phyloP scores from a whole-genome alignment of 2,797 vertebrate genomes.

The Anguilla marmorata region DNA sequence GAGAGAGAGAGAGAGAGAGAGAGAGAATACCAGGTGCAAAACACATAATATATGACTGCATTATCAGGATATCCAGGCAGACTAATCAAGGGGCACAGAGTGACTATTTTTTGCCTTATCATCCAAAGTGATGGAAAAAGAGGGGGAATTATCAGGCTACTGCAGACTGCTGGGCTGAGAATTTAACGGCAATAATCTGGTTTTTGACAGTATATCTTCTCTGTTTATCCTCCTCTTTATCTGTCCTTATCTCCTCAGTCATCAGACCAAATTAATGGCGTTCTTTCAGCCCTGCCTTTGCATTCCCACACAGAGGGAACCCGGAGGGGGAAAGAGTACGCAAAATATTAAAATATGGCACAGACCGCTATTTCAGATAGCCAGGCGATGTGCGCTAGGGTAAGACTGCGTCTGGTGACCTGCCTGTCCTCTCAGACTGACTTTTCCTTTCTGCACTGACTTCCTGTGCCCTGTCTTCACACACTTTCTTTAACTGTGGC shows the following conservation, averaged over 20 bases:
- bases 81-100: conserved; percentile 88
- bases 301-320: conserved; percentile 84
- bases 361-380: conserved; percentile 90
- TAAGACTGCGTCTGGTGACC: conserved; percentile 54
- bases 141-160: conserved; percentile 85
- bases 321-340: conserved; percentile 87
- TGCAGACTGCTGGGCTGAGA: conserved; percentile 88
- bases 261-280: conserved; percentile 94
- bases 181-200: conserved; percentile 92
- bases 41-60: conserved; percentile 91
- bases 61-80: conserved; percentile 91
- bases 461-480: background rate
- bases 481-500: background rate
- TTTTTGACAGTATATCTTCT: conserved; percentile 90
- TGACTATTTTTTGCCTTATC: conserved; percentile 92
- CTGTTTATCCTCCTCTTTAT: conserved; percentile 88
- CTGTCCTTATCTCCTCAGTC: conserved; percentile 86
- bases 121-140: conserved; percentile 85
- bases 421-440: background rate
- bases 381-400: conserved; percentile 76
- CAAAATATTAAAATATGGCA: conserved; percentile 93
- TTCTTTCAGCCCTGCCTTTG: conserved; percentile 87
- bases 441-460: background rate
- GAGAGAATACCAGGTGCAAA: conserved; percentile 50
- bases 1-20: conserved; percentile 46